phyloP scores from a whole-genome alignment of 92 coral and sea anemone species.

The Heteractis magnifica region DNA sequence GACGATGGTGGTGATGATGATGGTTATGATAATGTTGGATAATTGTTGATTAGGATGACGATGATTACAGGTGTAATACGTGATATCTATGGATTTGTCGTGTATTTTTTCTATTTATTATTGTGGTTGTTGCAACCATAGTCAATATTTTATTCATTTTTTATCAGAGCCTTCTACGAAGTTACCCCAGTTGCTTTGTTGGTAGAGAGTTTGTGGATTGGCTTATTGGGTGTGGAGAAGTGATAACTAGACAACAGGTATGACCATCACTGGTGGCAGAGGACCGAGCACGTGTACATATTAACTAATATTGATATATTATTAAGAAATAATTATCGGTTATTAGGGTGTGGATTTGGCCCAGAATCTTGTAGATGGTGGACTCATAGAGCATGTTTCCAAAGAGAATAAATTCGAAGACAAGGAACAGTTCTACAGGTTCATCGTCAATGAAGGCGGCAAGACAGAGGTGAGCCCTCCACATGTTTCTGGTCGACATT shows the following conservation, averaged over 20 bases:
- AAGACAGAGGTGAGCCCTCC: conserved; percentile 6
- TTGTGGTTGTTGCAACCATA: background rate
- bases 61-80: background rate
- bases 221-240: conserved; percentile 78
- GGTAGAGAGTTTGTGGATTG: conserved; percentile 91
- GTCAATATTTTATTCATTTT: background rate
- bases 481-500: background rate
- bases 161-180: conserved; percentile 70
- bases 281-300: background rate
- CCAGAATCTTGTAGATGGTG: conserved; percentile 68
- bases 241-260: conserved; percentile 67
- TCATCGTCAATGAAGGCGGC: conserved; percentile 4
- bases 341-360: conserved; percentile 72
- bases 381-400: conserved; percentile 74
- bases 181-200: conserved; percentile 75
- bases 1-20: background rate
- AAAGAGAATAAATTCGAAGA: conserved; percentile 77
- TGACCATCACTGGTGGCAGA: background rate
- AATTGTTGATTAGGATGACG: background rate
- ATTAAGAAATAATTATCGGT: background rate
- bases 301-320: no score
- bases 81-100: background rate
- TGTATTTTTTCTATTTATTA: background rate
- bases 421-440: conserved; percentile 83
- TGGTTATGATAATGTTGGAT: background rate